These are phyloP conservation scores for Ceratoteleas bidentatus DNA, from an alignment of 1,140 invertebrate species.

Conservation along the genomic window DNA sequence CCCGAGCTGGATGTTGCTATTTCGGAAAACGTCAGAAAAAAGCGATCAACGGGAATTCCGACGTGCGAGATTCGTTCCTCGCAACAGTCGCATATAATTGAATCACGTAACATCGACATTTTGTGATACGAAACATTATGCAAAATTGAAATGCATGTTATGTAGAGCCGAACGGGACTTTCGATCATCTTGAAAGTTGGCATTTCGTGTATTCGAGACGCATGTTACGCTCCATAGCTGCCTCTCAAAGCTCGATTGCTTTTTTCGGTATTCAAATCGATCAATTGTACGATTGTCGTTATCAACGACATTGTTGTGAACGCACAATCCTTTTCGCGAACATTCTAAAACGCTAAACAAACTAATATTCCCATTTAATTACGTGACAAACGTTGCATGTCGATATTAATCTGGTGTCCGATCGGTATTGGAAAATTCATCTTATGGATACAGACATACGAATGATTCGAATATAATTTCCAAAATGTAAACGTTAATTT, in stretches of 20 bases:
- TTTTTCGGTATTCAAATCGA: constrained; percentile 36
- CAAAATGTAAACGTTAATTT: no score
- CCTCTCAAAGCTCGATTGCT: constrained; percentile 34
- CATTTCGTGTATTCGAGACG: constrained; percentile 43
- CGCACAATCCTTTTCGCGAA: constrained; percentile 4
- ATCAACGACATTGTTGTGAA: constrained; percentile 26
- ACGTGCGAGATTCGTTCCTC: constrained; percentile 12
- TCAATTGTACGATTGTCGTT: constrained; percentile 26
- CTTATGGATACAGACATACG: no score
- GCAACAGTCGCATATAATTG: constrained; percentile 30
- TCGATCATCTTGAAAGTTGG: constrained; percentile 55
- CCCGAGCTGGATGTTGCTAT: not conserved
- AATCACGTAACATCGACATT: constrained; percentile 30
- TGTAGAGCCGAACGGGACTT: constrained; percentile 26
- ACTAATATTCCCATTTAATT: not conserved
- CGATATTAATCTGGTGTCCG: no score
- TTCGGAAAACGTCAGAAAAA: not conserved
- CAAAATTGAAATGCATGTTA: constrained; percentile 54
- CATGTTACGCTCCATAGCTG: constrained; percentile 8
- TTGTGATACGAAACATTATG: constrained; percentile 52
- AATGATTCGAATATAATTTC: no score
- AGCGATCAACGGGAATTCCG: constrained; percentile 4
- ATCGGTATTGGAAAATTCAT: no score
- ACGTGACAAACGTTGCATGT: no score
- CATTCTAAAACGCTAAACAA: not conserved